These are phyloP conservation scores for Xestia c-nigrum DNA, from an alignment of 2,888 invertebrate genomes.

Conservation along the genomic window DNA sequence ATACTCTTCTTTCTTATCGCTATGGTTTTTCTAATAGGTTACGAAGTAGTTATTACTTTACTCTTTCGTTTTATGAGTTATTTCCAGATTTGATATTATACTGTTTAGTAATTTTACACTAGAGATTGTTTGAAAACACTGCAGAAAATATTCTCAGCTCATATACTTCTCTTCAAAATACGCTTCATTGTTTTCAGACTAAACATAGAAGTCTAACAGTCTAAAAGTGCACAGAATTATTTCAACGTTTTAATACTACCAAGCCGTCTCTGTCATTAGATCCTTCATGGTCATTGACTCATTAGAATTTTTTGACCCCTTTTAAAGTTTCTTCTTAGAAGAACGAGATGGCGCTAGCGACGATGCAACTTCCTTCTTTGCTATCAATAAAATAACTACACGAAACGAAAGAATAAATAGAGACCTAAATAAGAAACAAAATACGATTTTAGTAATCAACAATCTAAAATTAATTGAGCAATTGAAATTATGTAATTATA, in stretches of 20 bases:
- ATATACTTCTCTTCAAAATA: not conserved
- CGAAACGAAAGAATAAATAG: not conserved
- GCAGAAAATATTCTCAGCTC: not conserved
- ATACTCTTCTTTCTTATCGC: too few species aligned
- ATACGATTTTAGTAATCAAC: not conserved
- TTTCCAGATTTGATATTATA: too few species aligned
- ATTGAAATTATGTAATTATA: slow-evolving; percentile 12
- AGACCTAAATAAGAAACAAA: not conserved
- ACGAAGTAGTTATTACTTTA: not conserved
- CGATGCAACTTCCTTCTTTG: not conserved
- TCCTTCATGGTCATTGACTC: slow-evolving; percentile 26
- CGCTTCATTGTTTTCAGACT: not conserved
- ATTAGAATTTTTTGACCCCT: slow-evolving; percentile 7
- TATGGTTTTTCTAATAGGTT: not conserved
- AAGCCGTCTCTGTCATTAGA: not conserved
- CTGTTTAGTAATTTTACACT: not conserved
- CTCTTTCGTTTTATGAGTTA: not conserved
- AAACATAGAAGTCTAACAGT: not conserved
- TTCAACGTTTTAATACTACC: not conserved
- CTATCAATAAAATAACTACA: not conserved
- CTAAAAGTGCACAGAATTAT: not conserved
- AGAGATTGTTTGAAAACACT: not conserved
- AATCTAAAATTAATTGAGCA: not conserved
- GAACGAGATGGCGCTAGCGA: slow-evolving; percentile 45
- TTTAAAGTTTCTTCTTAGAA: not conserved